Evolutionary conservation across 2,888 invertebrate species (phyloP), one percentile per base, ranked within the genome.

Genomic region (Ennomos fuscantarius): DNA sequence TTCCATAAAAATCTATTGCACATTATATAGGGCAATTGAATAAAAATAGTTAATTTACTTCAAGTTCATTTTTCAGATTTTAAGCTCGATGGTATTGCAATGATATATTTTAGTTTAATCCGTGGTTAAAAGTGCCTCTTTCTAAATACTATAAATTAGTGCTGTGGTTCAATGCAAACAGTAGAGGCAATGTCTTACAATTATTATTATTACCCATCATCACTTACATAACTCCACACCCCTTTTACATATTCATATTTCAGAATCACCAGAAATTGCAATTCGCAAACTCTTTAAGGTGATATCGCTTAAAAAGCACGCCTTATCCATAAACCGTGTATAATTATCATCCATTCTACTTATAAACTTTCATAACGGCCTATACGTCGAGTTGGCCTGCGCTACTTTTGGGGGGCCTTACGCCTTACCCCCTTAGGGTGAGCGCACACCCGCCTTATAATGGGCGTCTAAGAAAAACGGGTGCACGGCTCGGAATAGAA

Each of bases 301-400:
- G 85, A 85, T 86, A 86, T 79, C 86, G 79, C 77, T 84, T 81
- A 84, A 85, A 86, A 85, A 84, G 84, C 90, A 88, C 87, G 85
- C 86, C 79, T 78, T 80, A 78, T 82, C 86, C 86, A 85, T 89
- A 87, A 86, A 87, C 71, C 84, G 78, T 81, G 81, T 86, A 88
- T 91, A 91, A 92, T 92, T 92, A 92, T 89, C 91, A 91, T 92
- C 90, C 87, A 85, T 91, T 90, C 85, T 87, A 89, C 92, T 92
- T 92, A 91, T 90, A 92, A 91, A 92, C 87, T 92, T 91, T 90
- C 87, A 87, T 88, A 92, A 92, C 86, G 90, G 89, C 88, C 90
- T 89, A 92, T 92, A 92, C 89, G 90, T 92, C 91, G 92, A 84
- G 87, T 89, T 87, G 90, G 88, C 87, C 89, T 87, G 87, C 52